Evolutionary conservation across 2,888 invertebrate genomes (phyloP).

Genomic region (Venusia cambrica): DNA sequence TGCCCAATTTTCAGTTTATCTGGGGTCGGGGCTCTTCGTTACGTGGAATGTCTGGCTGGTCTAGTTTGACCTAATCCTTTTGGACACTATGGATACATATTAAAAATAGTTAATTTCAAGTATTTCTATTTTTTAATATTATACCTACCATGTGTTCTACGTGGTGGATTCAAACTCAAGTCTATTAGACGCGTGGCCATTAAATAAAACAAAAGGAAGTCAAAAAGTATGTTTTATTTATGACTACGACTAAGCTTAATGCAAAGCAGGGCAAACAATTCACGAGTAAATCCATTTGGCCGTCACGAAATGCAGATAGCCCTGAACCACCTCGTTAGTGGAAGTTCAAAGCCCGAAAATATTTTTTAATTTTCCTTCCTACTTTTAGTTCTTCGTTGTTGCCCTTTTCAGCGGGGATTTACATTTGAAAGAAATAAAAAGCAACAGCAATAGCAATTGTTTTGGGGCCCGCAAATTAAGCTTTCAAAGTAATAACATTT

Average conservation of each 20-base stretch:
- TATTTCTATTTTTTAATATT: too few relatives aligned
- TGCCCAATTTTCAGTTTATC: too few relatives aligned
- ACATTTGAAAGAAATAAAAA: slow-evolving; percentile 18
- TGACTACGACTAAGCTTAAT: slow-evolving; percentile 14
- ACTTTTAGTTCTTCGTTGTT: slow-evolving; percentile 19
- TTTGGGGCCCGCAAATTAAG: slow-evolving; percentile 6
- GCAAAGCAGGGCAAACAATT: slow-evolving; percentile 22
- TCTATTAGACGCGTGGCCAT: too few relatives aligned
- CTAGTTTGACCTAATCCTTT: too few relatives aligned
- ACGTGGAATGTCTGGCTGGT: too few relatives aligned
- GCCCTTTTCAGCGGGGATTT: slow-evolving; percentile 19
- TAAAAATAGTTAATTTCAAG: too few relatives aligned
- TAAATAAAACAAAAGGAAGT: slow-evolving; percentile 2
- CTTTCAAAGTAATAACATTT: too few relatives aligned
- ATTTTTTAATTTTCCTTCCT: slow-evolving; percentile 26
- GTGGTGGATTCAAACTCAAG: too few relatives aligned
- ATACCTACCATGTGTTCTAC: too few relatives aligned
- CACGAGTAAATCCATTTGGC: slow-evolving; percentile 22
- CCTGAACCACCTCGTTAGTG: slow-evolving; percentile 22
- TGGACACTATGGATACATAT: too few relatives aligned
- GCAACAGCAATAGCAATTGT: slow-evolving; percentile 6
- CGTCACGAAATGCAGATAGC: slow-evolving; percentile 23
- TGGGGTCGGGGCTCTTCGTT: too few relatives aligned
- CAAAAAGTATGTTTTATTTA: slow-evolving; percentile 8
- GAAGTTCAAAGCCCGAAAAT: slow-evolving; percentile 25